Base-by-base conservation (phyloP, 1,140 invertebrate genomes). In the Rhopalosiphum maidis region DNA sequence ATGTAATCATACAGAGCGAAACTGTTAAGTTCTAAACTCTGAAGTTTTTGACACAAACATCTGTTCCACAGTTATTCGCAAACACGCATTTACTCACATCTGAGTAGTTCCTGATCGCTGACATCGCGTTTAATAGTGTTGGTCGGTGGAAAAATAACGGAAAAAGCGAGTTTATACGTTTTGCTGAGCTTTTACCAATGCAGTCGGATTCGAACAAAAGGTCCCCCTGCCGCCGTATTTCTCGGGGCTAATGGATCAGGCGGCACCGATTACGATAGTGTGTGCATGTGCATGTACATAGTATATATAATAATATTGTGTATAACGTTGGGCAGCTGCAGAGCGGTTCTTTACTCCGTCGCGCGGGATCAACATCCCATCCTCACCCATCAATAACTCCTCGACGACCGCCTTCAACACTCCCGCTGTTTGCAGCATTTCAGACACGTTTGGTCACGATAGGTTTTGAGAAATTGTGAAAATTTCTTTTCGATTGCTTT, bases 201-300 rank as follows among this genome's bases (percentile, higher is more conserved):
- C 51, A 25, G 37, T 46, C 23, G 77, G 25, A 48, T 82, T 82
- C 82, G 91, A 86, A 93, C 48, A 93, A 93, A 93, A 43, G 82
- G 48, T 60, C 23, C 0, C 35, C 7, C 6, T 15, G 18, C 1
- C 48, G 11, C 37, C 48, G n/a, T 30, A 6, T 22, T 30, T 48
- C 35, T 21, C 35, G n/a, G 35, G 21, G 43, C 68, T 93, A 93
- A 93, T 93, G 91, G 82, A 93, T 85, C 82, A 43, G 77, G 8
- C 35, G 35, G 91, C 82, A 85, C n/a, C 46, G 60, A 35, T 46
- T 77, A 5, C 3, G 30, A 89, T 23, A 51, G 15, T 48, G 86
- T 88, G 86, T 88, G 30, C 46, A 46, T 89, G 51, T 89, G n/a
- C 30, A 37, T 85, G 85, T 87, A n/a, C n/a, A 22, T 21, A 37